A percentile compares a stretch with the other conserved stretches of the same genome.
phyloP scores from a whole-genome alignment of 1,140 invertebrate species.

The Ceratoteleas bidentatus region DNA sequence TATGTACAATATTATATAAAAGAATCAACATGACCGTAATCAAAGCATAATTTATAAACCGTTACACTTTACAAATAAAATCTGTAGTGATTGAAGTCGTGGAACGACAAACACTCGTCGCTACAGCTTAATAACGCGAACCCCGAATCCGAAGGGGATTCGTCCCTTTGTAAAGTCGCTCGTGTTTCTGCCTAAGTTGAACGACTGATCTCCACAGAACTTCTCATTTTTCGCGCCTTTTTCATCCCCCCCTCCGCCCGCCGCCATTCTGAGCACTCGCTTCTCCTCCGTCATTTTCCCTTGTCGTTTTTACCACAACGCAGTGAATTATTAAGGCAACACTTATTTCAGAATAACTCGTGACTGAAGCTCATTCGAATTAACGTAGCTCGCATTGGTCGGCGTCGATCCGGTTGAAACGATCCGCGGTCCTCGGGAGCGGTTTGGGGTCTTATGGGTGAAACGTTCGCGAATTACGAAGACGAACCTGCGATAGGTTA shows the following conservation, averaged over 20 bases:
- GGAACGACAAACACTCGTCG: constrained; percentile 41
- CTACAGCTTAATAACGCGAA: no score
- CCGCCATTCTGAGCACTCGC: constrained; percentile 22
- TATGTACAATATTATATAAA: constrained; percentile 55
- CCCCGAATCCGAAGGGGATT: no score
- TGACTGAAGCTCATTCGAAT: constrained; percentile 37
- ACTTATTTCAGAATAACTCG: constrained; percentile 67
- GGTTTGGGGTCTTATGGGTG: not conserved
- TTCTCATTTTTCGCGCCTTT: not conserved
- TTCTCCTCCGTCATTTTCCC: not conserved
- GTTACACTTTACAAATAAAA: constrained; percentile 51
- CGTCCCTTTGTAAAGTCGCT: no score
- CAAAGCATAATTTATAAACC: constrained; percentile 46
- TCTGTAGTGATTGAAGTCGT: constrained; percentile 33
- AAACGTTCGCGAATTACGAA: not conserved
- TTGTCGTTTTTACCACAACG: constrained; percentile 15
- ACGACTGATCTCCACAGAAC: constrained; percentile 53
- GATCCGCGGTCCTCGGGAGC: no score
- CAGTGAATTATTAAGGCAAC: constrained; percentile 75
- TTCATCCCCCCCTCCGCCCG: not conserved
- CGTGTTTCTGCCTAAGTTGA: constrained; percentile 73
- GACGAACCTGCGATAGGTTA: constrained; percentile 40
- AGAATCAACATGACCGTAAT: constrained; percentile 37
- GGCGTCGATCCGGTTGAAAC: constrained; percentile 1
- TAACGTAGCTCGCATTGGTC: constrained; percentile 14